These are phyloP conservation scores for Protaetia brevitarsis DNA, from an alignment of 1,140 invertebrate genomes.

Conservation along the genomic window DNA sequence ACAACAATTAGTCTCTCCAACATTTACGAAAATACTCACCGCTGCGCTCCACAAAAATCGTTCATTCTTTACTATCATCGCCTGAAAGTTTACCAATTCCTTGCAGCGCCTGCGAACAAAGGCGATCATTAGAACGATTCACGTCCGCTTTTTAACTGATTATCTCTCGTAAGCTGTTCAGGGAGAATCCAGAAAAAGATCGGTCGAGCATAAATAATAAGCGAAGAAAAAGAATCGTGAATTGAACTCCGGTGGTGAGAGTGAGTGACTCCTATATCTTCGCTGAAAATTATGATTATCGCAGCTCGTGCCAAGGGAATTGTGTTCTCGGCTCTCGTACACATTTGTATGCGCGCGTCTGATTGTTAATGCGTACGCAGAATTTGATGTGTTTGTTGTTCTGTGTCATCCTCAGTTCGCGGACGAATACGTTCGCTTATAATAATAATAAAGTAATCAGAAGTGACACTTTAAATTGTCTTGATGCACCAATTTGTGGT, in stretches of 20 bases:
- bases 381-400: constrained; percentile 9
- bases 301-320: not conserved
- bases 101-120: not conserved
- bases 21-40: not conserved
- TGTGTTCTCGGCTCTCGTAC: not conserved
- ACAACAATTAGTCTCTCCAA: constrained; percentile 3
- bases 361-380: too few species aligned
- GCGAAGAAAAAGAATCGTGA: not conserved
- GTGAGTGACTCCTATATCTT: not conserved
- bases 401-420: not conserved
- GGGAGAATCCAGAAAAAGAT: not conserved
- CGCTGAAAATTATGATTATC: constrained; percentile 3
- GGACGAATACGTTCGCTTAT: not conserved
- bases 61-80: not conserved
- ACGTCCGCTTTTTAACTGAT: not conserved
- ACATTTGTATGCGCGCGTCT: too few species aligned
- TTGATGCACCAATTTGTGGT: not conserved
- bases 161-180: not conserved
- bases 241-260: not conserved
- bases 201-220: not conserved
- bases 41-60: not conserved
- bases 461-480: constrained; percentile 10
- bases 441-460: constrained; percentile 6
- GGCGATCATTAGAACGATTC: constrained; percentile 2
- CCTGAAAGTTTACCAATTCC: not conserved